Evolutionary conservation across 2,797 vertebrate species (phyloP).

Genomic region (Semotilus atromaculatus): DNA sequence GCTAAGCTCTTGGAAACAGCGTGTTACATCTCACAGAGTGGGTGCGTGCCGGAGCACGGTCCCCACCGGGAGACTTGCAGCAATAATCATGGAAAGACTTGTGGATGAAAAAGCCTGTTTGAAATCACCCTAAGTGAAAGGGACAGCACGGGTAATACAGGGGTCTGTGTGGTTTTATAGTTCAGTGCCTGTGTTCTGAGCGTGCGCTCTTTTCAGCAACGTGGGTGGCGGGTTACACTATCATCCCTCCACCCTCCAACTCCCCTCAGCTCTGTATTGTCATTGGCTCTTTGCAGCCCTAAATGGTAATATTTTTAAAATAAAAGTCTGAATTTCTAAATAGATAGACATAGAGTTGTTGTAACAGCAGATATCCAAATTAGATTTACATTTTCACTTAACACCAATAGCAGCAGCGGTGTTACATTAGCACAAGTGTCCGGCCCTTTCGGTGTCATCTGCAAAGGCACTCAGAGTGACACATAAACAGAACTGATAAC

Average conservation of each 20-base stretch:
- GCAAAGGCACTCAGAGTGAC: conserved; percentile 64
- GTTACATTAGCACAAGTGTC: neutral
- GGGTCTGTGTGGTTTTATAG: conserved; percentile 95
- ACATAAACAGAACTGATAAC: conserved; percentile 72
- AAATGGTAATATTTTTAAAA: conserved; percentile 91
- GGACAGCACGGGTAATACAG: conserved; percentile 94
- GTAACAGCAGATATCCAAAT: conserved; percentile 89
- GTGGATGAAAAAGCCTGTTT: conserved; percentile 76
- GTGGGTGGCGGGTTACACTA: conserved; percentile 97
- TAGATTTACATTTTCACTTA: conserved; percentile 83
- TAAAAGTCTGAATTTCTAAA: conserved; percentile 90
- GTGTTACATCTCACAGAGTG: conserved; percentile 59
- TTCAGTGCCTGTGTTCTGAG: conserved; percentile 93
- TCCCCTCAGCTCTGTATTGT: conserved; percentile 84
- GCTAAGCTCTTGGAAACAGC: conserved; percentile 72
- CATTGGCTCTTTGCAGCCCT: conserved; percentile 95
- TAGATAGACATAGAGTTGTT: conserved; percentile 70
- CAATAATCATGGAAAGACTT: conserved; percentile 69
- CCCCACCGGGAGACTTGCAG: conserved; percentile 44
- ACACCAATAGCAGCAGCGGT: conserved; percentile 1
- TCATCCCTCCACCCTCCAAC: conserved; percentile 80
- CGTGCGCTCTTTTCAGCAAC: conserved; percentile 91
- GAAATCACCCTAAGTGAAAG: conserved; percentile 89
- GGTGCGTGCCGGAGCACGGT: conserved; percentile 58
- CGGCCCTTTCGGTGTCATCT: conserved; percentile 13